These are phyloP conservation scores for Hemicordylus capensis DNA, from an alignment of 2,113 vertebrate species.

Conservation along the genomic window DNA sequence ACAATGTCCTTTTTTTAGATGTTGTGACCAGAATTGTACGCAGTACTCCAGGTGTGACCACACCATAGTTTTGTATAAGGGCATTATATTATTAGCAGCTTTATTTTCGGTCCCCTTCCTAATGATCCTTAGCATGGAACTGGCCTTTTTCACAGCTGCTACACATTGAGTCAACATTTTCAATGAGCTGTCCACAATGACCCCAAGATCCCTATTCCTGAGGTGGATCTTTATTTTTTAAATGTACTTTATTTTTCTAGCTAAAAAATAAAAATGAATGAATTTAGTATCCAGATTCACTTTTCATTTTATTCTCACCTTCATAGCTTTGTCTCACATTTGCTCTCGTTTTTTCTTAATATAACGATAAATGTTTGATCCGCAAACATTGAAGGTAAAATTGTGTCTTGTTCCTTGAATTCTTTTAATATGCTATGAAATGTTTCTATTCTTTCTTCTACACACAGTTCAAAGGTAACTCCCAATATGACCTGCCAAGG, in stretches of 20 bases:
- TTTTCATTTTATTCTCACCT: neutral
- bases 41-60: no score
- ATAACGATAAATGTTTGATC: neutral
- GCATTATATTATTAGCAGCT: no score
- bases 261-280: conserved; percentile 1
- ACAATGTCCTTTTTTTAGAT: no score
- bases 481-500: neutral
- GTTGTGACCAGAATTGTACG: no score
- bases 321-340: conserved; percentile 12
- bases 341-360: neutral
- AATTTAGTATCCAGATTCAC: neutral
- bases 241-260: neutral
- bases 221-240: no score
- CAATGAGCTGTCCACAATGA: no score
- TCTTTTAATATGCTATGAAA: conserved; percentile 9
- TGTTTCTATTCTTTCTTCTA: neutral
- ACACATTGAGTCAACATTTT: no score
- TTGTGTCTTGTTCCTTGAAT: fast-evolving
- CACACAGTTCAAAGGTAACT: neutral
- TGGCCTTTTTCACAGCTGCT: no score
- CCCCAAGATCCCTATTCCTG: no score
- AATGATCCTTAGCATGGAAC: no score
- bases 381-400: neutral
- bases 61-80: no score
- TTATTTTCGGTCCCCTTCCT: no score